Percentiles rank a stretch among this genome's conserved stretches.
Conservation (phyloP, 2,113 vertebrate species). For the Corapipo altera region DNA sequence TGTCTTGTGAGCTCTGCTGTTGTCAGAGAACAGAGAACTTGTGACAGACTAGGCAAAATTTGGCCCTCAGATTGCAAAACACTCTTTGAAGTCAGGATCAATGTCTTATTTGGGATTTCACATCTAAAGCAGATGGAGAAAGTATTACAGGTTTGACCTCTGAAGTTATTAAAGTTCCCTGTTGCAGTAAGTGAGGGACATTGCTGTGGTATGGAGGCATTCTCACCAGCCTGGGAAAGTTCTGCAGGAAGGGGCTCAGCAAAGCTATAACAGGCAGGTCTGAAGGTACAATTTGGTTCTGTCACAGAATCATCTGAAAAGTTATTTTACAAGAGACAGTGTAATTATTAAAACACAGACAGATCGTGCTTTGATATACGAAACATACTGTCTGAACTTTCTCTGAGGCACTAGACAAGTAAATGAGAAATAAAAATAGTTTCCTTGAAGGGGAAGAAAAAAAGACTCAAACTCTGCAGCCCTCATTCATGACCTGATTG, state of each 20-base stretch:
- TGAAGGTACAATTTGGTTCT: neutral
- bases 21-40: neutral
- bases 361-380: conserved; percentile 14
- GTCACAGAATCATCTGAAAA: neutral
- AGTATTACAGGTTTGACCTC: neutral
- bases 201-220: accelerated
- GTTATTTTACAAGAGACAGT: conserved; percentile 2
- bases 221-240: neutral
- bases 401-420: neutral
- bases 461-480: neutral
- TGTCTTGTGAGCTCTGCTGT: neutral
- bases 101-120: neutral
- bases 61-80: neutral
- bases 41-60: neutral
- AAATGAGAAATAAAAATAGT: conserved; percentile 44
- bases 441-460: neutral
- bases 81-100: neutral
- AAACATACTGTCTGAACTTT: conserved; percentile 29
- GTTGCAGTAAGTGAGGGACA: neutral
- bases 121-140: neutral
- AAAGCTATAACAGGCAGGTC: neutral
- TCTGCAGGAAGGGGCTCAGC: neutral
- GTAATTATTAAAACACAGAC: conserved; percentile 50
- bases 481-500: neutral
- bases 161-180: neutral